Evolutionary conservation across 2,797 vertebrate genomes (phyloP).

Genomic region (Cossypha polioptera): DNA sequence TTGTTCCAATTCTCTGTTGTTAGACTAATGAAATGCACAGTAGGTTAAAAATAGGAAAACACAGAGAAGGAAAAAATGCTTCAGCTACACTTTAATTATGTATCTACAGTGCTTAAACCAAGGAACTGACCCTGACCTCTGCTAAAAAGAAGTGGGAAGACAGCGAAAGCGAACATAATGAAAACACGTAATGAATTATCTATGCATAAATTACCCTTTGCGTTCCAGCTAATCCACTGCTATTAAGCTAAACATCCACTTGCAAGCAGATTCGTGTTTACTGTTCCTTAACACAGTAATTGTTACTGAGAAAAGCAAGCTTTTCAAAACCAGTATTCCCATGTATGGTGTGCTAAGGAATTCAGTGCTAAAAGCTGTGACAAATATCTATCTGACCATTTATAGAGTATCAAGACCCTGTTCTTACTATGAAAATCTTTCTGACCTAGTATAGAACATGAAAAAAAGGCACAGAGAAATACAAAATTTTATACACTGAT

Average conservation of each 20-base stretch:
- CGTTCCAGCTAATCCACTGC: conserved; percentile 58
- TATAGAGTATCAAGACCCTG: not conserved
- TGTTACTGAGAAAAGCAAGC: conserved; percentile 2
- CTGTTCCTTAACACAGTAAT: conserved; percentile 3
- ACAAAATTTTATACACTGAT: not conserved
- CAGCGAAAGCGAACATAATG: conserved; percentile 38
- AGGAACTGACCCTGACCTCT: conserved; percentile 33
- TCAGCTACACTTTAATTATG: conserved; percentile 54
- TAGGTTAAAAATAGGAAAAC: not conserved
- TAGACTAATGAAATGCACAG: not conserved
- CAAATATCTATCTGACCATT: conserved; percentile 8
- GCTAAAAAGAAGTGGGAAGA: conserved; percentile 52
- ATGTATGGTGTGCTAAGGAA: not conserved
- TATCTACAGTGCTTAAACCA: conserved; percentile 42
- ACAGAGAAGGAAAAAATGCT: not conserved
- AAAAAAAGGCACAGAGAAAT: not conserved
- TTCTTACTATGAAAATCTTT: conserved; percentile 32
- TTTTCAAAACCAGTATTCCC: not conserved
- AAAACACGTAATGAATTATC: conserved; percentile 73
- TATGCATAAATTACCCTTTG: conserved; percentile 62
- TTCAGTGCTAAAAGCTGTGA: not conserved
- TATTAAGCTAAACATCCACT: conserved; percentile 63
- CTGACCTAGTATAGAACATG: not conserved
- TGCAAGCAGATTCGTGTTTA: conserved; percentile 33
- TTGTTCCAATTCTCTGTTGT: not conserved